Evolutionary conservation across 2,797 vertebrate species (phyloP).

Genomic region (Calcarius lapponicus): DNA sequence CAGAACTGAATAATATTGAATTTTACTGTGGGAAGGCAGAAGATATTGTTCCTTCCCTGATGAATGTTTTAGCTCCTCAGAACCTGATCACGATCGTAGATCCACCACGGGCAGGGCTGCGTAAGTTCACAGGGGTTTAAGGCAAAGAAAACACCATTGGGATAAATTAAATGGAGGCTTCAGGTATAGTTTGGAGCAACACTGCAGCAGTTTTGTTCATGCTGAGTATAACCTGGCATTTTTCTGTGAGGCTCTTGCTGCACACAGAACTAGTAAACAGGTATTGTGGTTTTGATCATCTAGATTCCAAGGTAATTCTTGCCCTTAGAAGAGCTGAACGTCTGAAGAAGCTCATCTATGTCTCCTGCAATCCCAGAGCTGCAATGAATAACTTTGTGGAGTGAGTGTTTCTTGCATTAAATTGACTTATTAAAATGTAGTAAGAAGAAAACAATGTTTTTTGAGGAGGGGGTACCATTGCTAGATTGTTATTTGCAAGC

Average conservation of each 20-base stretch:
- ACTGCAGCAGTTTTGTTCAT: background rate
- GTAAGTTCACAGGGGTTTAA: conserved; percentile 78
- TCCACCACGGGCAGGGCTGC: conserved; percentile 92
- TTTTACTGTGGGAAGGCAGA: conserved; percentile 95
- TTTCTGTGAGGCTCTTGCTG: background rate
- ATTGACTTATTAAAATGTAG: background rate
- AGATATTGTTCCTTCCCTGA: conserved; percentile 88
- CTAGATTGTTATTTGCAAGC: background rate
- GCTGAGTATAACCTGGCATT: background rate
- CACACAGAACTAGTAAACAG: background rate
- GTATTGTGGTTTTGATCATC: background rate
- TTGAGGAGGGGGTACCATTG: accelerated
- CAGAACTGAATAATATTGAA: conserved; percentile 89
- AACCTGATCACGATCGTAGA: conserved; percentile 89
- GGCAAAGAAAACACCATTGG: background rate
- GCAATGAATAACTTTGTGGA: conserved; percentile 97
- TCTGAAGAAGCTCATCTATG: conserved; percentile 91
- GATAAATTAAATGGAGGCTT: background rate
- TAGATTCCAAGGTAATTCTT: conserved; percentile 95
- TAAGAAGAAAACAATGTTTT: background rate
- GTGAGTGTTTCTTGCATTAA: conserved; percentile 78
- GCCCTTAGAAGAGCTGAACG: conserved; percentile 91
- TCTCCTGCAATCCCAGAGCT: conserved; percentile 94
- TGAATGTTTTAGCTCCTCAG: conserved; percentile 82
- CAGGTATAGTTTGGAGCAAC: background rate